Evolutionary conservation across 2,797 vertebrate species (phyloP).

Genomic region (Rhabdomys pumilio): DNA sequence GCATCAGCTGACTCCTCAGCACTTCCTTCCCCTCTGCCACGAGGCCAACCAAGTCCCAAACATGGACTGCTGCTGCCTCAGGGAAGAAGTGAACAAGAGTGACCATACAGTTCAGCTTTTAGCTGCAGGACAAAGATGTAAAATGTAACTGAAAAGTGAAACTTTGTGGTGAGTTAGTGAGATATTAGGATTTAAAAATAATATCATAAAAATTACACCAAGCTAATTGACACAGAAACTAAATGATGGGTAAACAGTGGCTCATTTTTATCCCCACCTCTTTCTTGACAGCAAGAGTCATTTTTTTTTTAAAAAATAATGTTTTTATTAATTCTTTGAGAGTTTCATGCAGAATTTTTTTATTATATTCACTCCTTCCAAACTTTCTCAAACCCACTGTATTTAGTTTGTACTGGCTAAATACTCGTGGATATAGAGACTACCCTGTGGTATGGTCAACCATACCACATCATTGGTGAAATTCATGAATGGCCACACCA

Average conservation of each 20-base stretch:
- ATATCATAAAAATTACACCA: neutral
- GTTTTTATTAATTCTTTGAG: neutral
- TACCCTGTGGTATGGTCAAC: neutral
- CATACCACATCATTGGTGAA: too few species aligned
- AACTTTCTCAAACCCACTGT: too few species aligned
- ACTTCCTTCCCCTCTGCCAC: neutral
- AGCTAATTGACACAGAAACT: neutral
- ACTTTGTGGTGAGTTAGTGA: neutral
- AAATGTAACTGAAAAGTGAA: conserved; percentile 10
- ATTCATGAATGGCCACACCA: too few species aligned
- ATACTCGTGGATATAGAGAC: neutral
- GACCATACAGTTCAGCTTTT: neutral
- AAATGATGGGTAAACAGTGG: neutral
- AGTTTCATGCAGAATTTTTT: neutral
- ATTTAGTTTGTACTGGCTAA: neutral
- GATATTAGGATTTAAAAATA: neutral
- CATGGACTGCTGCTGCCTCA: neutral
- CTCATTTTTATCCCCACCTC: neutral
- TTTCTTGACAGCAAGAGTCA: neutral
- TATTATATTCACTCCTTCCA: neutral
- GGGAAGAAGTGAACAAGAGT: neutral
- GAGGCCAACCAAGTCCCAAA: neutral
- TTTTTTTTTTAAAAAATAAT: neutral
- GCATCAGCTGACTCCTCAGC: neutral
- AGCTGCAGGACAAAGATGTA: neutral